phyloP scores from a whole-genome alignment of 2,888 invertebrate species.

The Pantelozetes paolii region DNA sequence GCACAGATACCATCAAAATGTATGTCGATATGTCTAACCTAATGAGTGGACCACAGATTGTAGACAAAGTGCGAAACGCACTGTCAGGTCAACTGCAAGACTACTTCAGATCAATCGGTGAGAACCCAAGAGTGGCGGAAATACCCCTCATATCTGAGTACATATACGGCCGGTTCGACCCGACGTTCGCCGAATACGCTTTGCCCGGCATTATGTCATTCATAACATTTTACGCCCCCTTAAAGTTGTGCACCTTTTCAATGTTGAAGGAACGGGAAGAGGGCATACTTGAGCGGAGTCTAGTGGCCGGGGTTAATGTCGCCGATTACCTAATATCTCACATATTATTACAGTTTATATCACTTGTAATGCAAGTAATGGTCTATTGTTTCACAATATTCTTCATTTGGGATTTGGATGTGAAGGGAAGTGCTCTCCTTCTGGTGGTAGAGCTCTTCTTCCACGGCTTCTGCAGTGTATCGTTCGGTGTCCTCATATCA shows the following conservation, averaged over 20 bases:
- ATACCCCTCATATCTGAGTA: background rate
- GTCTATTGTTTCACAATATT: slow-evolving; percentile 5
- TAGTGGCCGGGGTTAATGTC: slow-evolving; percentile 16
- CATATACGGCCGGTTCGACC: slow-evolving; percentile 4
- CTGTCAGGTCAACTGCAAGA: background rate
- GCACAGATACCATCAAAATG: background rate
- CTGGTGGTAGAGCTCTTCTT: background rate
- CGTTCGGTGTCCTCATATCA: slow-evolving; percentile 11
- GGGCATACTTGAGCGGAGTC: slow-evolving; percentile 5
- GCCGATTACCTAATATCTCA: slow-evolving; percentile 3
- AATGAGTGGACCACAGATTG: slow-evolving; percentile 11
- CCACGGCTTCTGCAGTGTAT: background rate
- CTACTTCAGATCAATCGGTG: background rate
- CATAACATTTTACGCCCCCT: slow-evolving; percentile 4
- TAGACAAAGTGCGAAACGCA: background rate
- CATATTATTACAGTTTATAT: background rate
- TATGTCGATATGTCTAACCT: slow-evolving; percentile 28
- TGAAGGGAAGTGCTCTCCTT: background rate
- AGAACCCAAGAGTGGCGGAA: slow-evolving; percentile 5
- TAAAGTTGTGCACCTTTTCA: slow-evolving; percentile 13
- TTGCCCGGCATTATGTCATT: slow-evolving; percentile 11
- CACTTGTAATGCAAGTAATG: background rate
- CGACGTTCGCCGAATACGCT: slow-evolving; percentile 10
- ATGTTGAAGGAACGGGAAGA: slow-evolving; percentile 24
- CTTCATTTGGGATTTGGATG: background rate